Percentiles rank a stretch among this genome's conserved stretches.
phyloP scores from a whole-genome alignment of 2,888 invertebrate species.

The Orthosia cruda region DNA sequence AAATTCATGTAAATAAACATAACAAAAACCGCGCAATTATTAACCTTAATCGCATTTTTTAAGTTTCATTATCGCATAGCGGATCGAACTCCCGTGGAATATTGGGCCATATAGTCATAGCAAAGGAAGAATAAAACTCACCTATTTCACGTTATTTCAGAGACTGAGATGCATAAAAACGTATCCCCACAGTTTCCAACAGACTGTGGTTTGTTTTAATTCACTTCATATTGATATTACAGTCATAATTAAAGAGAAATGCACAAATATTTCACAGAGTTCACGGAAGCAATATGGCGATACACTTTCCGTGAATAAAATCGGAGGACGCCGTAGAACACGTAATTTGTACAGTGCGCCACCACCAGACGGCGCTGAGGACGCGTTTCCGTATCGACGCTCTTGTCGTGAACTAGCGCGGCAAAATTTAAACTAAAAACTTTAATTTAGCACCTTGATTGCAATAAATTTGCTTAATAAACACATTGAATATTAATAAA shows the following conservation, averaged over 20 bases:
- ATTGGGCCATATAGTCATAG: conserved; percentile 92
- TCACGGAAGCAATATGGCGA: conserved; percentile 92
- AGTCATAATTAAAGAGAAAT: conserved; percentile 91
- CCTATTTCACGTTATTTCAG: conserved; percentile 86
- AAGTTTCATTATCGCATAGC: conserved; percentile 93
- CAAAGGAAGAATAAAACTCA: conserved; percentile 90
- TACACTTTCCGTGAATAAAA: conserved; percentile 91
- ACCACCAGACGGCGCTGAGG: conserved; percentile 83
- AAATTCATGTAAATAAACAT: conserved; percentile 92
- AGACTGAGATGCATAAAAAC: conserved; percentile 80
- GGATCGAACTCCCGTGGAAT: conserved; percentile 92
- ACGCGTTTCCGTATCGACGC: conserved; percentile 89
- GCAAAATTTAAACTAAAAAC: conserved; percentile 63
- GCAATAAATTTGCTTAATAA: neutral
- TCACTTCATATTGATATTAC: conserved; percentile 90
- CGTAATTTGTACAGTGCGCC: conserved; percentile 90
- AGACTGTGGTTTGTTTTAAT: conserved; percentile 83
- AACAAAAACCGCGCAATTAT: conserved; percentile 92
- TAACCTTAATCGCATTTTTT: conserved; percentile 92
- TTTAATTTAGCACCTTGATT: conserved; percentile 13
- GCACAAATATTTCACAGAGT: conserved; percentile 89
- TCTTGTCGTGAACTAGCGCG: conserved; percentile 71
- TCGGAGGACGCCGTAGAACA: conserved; percentile 92
- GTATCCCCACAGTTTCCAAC: conserved; percentile 79
- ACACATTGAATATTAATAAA: neutral